Conservation (phyloP, 37 sponge, comb jelly and placozoan genomes). For the Ephydatia muelleri region DNA sequence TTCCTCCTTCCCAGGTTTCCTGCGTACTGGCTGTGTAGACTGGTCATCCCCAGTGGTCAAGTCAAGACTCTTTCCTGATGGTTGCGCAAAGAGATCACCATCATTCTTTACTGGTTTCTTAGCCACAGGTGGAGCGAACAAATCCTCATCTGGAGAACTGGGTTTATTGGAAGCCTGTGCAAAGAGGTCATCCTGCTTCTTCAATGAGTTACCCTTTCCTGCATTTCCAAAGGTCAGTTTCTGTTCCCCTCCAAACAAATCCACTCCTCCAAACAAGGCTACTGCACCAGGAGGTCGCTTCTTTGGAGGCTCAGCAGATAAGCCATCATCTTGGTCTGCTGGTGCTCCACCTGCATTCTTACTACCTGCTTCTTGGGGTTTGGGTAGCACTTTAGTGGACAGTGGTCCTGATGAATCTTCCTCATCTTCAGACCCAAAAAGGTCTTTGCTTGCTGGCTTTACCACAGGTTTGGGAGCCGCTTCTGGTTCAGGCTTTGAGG, state of each 20-base stretch:
- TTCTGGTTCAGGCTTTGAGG: neutral
- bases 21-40: neutral
- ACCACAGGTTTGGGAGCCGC: slow-evolving; percentile 8
- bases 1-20: neutral
- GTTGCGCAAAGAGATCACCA: neutral
- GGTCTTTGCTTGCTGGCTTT: neutral
- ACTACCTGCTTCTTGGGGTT: slow-evolving; percentile 7
- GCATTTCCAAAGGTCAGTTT: neutral
- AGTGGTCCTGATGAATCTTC: neutral
- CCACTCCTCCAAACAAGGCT: slow-evolving; percentile 69
- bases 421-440: neutral
- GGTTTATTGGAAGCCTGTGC: neutral
- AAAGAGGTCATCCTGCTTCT: slow-evolving; percentile 25
- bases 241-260: slow-evolving; percentile 33
- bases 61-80: neutral
- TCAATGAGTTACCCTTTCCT: neutral
- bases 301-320: neutral
- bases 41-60: neutral
- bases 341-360: neutral
- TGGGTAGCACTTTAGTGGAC: neutral
- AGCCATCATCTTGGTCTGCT: neutral
- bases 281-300: slow-evolving; percentile 47
- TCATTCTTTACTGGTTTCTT: neutral
- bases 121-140: neutral
- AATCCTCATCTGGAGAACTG: neutral